These are phyloP conservation scores for Lasius fuliginosus DNA, from an alignment of 2,888 invertebrate species.

Conservation along the genomic window DNA sequence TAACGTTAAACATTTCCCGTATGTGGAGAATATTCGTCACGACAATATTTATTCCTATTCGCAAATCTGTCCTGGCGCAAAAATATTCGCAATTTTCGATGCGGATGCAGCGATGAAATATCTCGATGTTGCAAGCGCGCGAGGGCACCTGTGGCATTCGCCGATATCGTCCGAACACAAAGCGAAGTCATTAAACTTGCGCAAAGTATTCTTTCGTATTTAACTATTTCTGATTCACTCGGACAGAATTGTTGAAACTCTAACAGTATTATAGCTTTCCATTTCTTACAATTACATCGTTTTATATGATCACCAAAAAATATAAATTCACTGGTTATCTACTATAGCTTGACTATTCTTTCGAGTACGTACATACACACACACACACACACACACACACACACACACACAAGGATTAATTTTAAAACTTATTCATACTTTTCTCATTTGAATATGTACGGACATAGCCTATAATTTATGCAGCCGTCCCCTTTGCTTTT, in stretches of 20 bases:
- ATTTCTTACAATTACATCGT: background rate
- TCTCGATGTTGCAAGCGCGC: background rate
- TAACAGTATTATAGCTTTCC: background rate
- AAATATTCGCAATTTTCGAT: conserved; percentile 21
- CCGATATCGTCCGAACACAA: background rate
- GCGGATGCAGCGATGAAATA: background rate
- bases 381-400: background rate
- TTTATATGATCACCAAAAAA: background rate
- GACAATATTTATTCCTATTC: conserved; percentile 4
- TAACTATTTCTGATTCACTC: background rate
- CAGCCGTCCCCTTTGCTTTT: background rate
- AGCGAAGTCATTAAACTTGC: conserved; percentile 3
- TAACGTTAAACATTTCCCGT: background rate
- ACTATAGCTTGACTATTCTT: background rate
- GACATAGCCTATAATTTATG: background rate
- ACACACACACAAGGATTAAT: conserved; percentile 22
- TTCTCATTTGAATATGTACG: background rate
- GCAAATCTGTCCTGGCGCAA: background rate
- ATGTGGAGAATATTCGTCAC: background rate
- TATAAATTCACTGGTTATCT: conserved; percentile 16
- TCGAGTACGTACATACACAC: background rate
- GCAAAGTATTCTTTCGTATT: conserved; percentile 15
- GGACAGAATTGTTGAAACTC: background rate
- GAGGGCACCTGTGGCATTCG: conserved; percentile 42
- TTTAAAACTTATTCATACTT: conserved; percentile 14